Evolutionary conservation across 2,113 vertebrate genomes (phyloP), one percentile per base, ranked within the genome.

Genomic region (Heterotis niloticus): DNA sequence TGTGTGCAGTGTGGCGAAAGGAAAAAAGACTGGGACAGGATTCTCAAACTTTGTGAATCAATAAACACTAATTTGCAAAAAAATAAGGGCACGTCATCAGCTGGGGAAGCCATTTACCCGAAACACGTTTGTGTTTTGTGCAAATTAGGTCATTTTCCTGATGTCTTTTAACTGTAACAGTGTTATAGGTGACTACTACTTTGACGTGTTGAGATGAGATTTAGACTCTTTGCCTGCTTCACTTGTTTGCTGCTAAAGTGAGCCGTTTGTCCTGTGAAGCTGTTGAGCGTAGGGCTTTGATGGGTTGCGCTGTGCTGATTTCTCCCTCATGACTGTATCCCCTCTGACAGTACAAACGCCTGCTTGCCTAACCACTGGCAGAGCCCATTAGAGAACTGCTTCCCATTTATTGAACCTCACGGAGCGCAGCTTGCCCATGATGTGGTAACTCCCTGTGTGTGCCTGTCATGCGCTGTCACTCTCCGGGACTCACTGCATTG

Each of bases 221-320:
- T 85, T 85, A 80, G 23, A 84, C 83, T 85, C 82, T 87, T 88
- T 85, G 78, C 80, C 86, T 79, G 82, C 79, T 64, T n/a, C 23
- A 74, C 78, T 85, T 83, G 81, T 83, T 80, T 81, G 78, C 75
- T 81, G 84, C 87, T 90, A 85, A 87, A 90, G 82, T 84, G 79
- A 86, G 84, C 85, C 84, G 85, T 90, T 88, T 91, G 87, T 90
- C 84, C 87, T 85, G 86, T 83, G 88, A 91, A 78, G 67, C 60
- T 62, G 84, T 86, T 89, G 86, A 85, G 86, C 81, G 80, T 77
- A 82, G 83, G 85, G 77, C 83, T 86, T 84, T 80, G 83, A 83
- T 82, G 86, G 83, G 76, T 83, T 83, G 84, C 70, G 82, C 82
- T 78, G 81, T 78, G 80, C 78, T 77, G 81, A 85, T 81, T 83